phyloP scores from a whole-genome alignment of 35 echinoderm and acorn worm species.

The Diadema setosum region DNA sequence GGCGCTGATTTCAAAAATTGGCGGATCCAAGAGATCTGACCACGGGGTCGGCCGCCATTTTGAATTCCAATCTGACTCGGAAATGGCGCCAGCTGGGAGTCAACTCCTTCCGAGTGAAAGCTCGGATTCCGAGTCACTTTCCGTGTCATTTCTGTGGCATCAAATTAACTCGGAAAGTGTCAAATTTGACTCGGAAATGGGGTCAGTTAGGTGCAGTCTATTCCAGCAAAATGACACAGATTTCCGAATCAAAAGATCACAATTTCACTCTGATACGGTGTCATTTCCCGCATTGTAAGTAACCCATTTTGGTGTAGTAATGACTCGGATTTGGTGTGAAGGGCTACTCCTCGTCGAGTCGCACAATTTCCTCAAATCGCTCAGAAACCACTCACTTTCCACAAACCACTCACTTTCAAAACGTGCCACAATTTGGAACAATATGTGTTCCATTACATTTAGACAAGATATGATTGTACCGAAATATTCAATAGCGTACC shows the following conservation, averaged over 20 bases:
- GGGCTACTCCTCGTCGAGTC: constrained; percentile 2
- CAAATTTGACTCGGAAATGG: constrained; percentile 9
- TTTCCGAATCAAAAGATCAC: constrained; percentile 9
- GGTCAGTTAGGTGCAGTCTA: background rate
- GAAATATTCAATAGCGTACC: background rate
- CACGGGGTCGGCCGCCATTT: too few relatives aligned
- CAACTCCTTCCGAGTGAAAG: too few relatives aligned
- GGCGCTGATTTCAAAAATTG: too few relatives aligned
- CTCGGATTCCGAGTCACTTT: constrained; percentile 2
- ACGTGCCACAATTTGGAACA: constrained; percentile 3
- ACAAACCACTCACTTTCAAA: constrained; percentile 8
- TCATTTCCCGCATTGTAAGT: constrained; percentile 9
- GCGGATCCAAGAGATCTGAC: too few relatives aligned
- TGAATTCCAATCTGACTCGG: too few relatives aligned
- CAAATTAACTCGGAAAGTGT: constrained; percentile 6
- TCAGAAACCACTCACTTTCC: background rate
- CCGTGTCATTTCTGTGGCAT: background rate
- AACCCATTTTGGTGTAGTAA: constrained; percentile 9
- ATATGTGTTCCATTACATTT: constrained; percentile 10
- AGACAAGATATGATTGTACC: background rate
- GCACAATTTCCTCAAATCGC: constrained; percentile 3
- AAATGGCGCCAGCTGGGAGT: too few relatives aligned
- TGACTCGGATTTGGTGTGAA: background rate
- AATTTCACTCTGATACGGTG: constrained; percentile 14
- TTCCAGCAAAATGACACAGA: constrained; percentile 3